phyloP scores from a whole-genome alignment of 1,140 invertebrate species.

The Leptonema lineaticorne region DNA sequence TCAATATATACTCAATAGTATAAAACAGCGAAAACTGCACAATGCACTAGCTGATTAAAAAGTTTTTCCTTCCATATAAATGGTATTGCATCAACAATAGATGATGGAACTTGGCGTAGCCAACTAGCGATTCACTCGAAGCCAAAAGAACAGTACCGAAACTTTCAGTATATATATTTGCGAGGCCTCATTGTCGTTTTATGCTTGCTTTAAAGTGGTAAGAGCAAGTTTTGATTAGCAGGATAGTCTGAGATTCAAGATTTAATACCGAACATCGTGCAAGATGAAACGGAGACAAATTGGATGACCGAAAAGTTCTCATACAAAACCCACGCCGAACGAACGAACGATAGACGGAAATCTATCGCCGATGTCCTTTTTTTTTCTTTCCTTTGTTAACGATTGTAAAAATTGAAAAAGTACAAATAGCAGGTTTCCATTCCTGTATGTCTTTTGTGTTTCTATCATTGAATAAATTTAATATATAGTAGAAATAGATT shows the following conservation, averaged over 20 bases:
- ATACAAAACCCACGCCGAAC: conserved; percentile 1
- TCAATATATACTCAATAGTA: too few relatives aligned
- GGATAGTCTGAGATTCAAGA: conserved; percentile 13
- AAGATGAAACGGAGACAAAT: conserved; percentile 28
- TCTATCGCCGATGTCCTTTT: background rate
- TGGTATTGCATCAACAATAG: conserved; percentile 17
- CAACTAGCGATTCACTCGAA: background rate
- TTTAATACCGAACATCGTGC: background rate
- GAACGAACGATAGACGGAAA: background rate
- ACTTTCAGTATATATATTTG: conserved; percentile 18
- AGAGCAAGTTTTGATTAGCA: conserved; percentile 31
- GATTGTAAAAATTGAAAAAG: too few relatives aligned
- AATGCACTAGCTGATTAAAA: conserved; percentile 21
- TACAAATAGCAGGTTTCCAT: too few relatives aligned
- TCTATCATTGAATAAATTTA: too few relatives aligned
- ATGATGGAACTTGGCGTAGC: background rate
- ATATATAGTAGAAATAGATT: too few relatives aligned
- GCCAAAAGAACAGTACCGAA: conserved; percentile 14
- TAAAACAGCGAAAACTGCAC: background rate
- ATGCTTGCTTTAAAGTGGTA: background rate
- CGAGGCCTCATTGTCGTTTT: conserved; percentile 25
- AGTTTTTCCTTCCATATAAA: conserved; percentile 21
- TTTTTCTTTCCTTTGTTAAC: too few relatives aligned
- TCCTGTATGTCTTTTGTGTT: too few relatives aligned
- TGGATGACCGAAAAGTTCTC: conserved; percentile 25